phyloP scores from a whole-genome alignment of 37 sponge, comb jelly and placozoan species.

The Geodia barretti region DNA sequence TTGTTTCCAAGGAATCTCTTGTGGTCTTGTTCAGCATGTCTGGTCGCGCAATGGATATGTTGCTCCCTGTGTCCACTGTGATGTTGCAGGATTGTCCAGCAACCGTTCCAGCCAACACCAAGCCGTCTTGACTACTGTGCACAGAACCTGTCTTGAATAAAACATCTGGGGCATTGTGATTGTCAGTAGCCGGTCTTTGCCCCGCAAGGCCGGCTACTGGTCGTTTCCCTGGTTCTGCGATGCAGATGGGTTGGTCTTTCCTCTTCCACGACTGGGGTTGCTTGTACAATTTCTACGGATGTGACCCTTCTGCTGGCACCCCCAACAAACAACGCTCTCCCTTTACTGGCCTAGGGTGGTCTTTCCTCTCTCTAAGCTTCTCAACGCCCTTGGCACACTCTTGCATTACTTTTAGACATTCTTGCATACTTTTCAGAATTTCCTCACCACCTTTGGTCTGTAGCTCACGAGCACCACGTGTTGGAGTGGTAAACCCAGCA shows the following conservation, averaged over 20 bases:
- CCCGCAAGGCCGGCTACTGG: conserved; percentile 15
- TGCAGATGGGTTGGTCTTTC: not conserved
- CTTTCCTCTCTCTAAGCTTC: too few species aligned
- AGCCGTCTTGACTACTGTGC: not conserved
- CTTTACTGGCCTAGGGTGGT: too few species aligned
- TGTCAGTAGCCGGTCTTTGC: conserved; percentile 12
- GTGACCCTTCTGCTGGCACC: conserved; percentile 2
- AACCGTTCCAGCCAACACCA: conserved; percentile 4
- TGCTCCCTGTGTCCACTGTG: conserved; percentile 31
- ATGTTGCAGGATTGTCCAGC: not conserved
- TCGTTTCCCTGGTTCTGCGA: conserved; percentile 1
- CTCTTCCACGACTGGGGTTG: not conserved
- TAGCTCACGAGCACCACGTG: too few species aligned
- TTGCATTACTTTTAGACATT: too few species aligned
- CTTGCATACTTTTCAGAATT: too few species aligned
- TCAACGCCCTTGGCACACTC: too few species aligned
- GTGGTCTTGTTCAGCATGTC: not conserved
- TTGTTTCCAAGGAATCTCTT: too few species aligned
- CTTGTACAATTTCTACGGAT: not conserved
- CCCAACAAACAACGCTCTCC: not conserved
- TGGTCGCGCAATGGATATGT: conserved; percentile 20
- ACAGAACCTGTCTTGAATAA: conserved; percentile 3
- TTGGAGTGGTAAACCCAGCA: not conserved
- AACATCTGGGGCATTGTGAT: not conserved
- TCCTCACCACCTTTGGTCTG: too few species aligned